Evolutionary conservation across 2,888 invertebrate species (phyloP), one percentile per base, ranked within the genome.

Genomic region (Criorhina ranunculi): DNA sequence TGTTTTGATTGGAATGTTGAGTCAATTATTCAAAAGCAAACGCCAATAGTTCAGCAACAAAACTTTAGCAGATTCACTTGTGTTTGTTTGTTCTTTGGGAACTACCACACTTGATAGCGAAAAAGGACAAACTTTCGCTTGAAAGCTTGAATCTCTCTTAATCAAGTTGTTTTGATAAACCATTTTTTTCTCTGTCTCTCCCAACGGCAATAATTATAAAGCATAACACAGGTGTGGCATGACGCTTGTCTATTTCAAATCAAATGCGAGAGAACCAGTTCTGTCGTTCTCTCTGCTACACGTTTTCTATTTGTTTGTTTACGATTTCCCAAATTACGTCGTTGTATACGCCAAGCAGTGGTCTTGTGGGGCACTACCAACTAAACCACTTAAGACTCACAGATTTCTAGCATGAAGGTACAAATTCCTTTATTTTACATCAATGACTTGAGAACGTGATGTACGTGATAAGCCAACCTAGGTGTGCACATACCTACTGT

Each of bases 171-270:
- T 8, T 24, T 59, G 31, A 46, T 40, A 55, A 55, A 0, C 40
- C 9, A 12, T 35, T 55, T 15, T 33, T 33, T 24, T 33, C 31
- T 7, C 8, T 37, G 3, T 29, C 11, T 19, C 35, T 46, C n/a
- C 15, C 44, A 51, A 59, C 12, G 37, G 37, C 5, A 9, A 44
- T 79, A 69, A 79, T 83, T 79, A 51, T 17, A 73, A 79, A 73
- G 51, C 51, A 73, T 67, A 83, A 79, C 79, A 83, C 83, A 83
- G 83, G 83, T 83, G 83, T 83, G 83, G 83, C 73, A 64, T 73
- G 62, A 31, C 55, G 60, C 67, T 73, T 5, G 60, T 67, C 37
- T 79, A 40, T 46, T 66, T 29, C 66, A 24, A 69, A n/a, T 31
- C 53, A 49, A 64, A 51, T 11, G 19, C 37, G 17, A 72, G 60